Conservation (phyloP, 2,113 vertebrate genomes). For the Python bivittatus region DNA sequence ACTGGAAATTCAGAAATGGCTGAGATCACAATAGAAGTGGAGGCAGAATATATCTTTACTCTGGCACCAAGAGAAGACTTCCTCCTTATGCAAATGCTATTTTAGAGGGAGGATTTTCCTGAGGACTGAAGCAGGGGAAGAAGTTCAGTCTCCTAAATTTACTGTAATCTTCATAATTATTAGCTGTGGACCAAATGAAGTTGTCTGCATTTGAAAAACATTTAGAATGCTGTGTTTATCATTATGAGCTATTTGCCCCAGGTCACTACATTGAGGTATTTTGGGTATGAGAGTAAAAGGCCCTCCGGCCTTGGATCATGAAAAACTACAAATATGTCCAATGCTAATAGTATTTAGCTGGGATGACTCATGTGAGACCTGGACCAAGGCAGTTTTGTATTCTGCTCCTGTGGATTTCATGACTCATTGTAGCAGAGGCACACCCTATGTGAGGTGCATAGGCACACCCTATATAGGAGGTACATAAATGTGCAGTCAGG, state of each 20-base stretch:
- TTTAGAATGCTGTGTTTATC: not conserved
- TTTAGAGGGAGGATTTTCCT: not conserved
- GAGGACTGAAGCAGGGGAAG: not conserved
- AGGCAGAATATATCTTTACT: not conserved
- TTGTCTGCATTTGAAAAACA: not conserved
- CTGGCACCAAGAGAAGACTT: not conserved
- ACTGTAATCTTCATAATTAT: not conserved
- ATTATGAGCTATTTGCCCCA: not conserved
- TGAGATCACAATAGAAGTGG: not conserved
- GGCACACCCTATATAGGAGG: not conserved
- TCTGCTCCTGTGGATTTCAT: not conserved
- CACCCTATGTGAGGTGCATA: not conserved
- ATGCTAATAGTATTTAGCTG: not conserved
- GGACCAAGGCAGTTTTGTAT: not conserved
- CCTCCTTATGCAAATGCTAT: not conserved
- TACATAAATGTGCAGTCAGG: not conserved
- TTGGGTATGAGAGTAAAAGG: not conserved
- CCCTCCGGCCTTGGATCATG: not conserved
- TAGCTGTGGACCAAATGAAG: not conserved
- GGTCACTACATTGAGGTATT: not conserved
- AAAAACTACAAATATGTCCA: not conserved
- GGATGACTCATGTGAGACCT: not conserved
- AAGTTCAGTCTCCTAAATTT: not conserved
- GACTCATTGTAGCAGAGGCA: slow-evolving; percentile 10
- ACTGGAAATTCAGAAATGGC: not conserved